Conservation (phyloP, 2,113 vertebrate genomes). For the Ciconia maguari region DNA sequence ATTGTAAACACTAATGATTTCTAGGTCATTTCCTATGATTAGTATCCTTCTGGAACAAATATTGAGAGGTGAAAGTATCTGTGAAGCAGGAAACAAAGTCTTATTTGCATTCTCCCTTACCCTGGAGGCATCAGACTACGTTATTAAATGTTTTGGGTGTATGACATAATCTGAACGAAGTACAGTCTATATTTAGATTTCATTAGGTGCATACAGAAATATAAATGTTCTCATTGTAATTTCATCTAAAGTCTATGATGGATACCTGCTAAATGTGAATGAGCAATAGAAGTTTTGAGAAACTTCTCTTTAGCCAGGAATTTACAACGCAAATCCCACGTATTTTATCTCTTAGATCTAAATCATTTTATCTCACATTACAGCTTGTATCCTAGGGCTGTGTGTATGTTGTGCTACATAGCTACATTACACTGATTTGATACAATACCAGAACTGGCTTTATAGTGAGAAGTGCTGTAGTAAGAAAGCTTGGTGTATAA, state of each 20-base stretch:
- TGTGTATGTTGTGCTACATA: neutral
- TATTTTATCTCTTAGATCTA: neutral
- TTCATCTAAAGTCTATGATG: neutral
- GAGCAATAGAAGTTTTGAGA: neutral
- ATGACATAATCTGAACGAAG: neutral
- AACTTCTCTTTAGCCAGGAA: neutral
- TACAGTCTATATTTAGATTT: neutral
- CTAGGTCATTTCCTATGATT: slow-evolving; percentile 29
- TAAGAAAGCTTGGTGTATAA: neutral
- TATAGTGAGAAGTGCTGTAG: neutral
- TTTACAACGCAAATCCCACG: neutral
- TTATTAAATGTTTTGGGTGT: neutral
- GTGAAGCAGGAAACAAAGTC: slow-evolving; percentile 22
- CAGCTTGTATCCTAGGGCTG: neutral
- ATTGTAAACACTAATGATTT: neutral
- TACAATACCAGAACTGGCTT: neutral
- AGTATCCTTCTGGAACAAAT: slow-evolving; percentile 47
- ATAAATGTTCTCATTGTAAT: neutral
- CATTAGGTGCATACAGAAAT: neutral
- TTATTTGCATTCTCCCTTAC: neutral
- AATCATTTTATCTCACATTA: neutral
- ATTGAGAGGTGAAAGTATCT: slow-evolving; percentile 24
- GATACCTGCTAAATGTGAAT: neutral
- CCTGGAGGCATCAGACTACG: neutral
- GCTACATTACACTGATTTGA: neutral